A percentile compares a stretch with the other conserved stretches of the same genome.
Conservation (phyloP, 2,888 invertebrate genomes). For the Xestobium rufovillosum region DNA sequence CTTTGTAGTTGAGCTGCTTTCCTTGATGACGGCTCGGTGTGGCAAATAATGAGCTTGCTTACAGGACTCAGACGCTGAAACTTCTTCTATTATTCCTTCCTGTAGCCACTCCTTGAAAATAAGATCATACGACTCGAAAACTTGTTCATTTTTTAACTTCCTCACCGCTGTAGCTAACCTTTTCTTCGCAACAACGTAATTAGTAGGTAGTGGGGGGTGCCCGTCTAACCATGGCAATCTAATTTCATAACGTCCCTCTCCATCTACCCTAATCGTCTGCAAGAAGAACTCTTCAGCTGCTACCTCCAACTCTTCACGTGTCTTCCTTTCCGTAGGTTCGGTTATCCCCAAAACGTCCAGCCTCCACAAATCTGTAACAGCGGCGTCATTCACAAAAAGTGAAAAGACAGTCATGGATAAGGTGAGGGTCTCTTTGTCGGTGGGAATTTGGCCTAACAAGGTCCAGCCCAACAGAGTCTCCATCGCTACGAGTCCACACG, state of each 20-base stretch:
- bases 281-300: conserved; percentile 14
- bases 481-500: conserved; percentile 16
- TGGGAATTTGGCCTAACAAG: conserved; percentile 7
- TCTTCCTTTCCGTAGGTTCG: conserved; percentile 10
- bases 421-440: background rate
- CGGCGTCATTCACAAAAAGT: conserved; percentile 8
- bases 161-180: conserved; percentile 8
- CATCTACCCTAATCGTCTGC: conserved; percentile 12
- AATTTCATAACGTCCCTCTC: conserved; percentile 20
- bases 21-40: too few species aligned
- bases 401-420: background rate
- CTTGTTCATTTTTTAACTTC: conserved; percentile 10
- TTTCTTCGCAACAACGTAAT: conserved; percentile 16
- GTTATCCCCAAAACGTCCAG: too few species aligned
- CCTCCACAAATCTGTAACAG: conserved; percentile 11
- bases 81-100: conserved; percentile 18
- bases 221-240: too few species aligned
- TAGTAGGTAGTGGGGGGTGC: conserved; percentile 16
- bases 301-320: conserved; percentile 10
- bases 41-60: too few species aligned
- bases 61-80: too few species aligned
- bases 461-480: conserved; percentile 10
- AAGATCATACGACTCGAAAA: conserved; percentile 9
- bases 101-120: conserved; percentile 17
- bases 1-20: too few species aligned